Evolutionary conservation across 2,113 vertebrate genomes (phyloP).

Genomic region (Pollimyrus isidori): DNA sequence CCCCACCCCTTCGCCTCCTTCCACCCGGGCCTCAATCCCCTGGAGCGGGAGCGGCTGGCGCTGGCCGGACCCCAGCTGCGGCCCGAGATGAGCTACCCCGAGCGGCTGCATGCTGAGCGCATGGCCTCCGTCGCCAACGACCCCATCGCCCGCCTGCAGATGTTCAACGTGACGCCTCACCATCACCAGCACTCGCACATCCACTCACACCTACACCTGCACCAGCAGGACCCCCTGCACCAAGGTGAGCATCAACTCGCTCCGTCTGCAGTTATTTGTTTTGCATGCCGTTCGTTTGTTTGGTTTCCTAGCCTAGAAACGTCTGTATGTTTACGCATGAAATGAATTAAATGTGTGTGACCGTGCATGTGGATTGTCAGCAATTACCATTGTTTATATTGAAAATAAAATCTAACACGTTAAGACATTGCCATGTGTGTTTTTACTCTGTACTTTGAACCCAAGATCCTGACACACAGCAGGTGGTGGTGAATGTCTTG

Average conservation of each 20-base stretch:
- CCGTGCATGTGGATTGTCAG: neutral
- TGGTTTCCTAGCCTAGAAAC: conserved; percentile 12
- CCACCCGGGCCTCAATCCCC: conserved; percentile 86
- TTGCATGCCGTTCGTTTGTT: conserved; percentile 8
- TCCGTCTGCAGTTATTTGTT: too few species aligned
- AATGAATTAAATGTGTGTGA: neutral
- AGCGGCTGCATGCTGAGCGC: conserved; percentile 87
- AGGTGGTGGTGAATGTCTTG: conserved; percentile 73
- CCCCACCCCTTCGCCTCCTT: conserved; percentile 90
- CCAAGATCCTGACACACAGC: conserved; percentile 54
- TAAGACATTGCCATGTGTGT: neutral
- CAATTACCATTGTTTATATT: neutral
- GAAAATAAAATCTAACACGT: neutral
- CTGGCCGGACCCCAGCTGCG: conserved; percentile 84
- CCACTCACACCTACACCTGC: conserved; percentile 96
- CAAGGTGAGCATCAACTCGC: conserved; percentile 71
- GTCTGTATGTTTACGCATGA: conserved; percentile 16
- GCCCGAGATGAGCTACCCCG: conserved; percentile 95
- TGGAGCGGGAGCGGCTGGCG: conserved; percentile 90
- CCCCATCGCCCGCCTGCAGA: conserved; percentile 90
- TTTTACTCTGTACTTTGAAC: conserved; percentile 43
- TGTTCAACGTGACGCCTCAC: conserved; percentile 98
- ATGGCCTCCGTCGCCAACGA: conserved; percentile 93
- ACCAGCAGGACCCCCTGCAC: conserved; percentile 95
- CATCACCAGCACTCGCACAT: conserved; percentile 99